Base-by-base conservation (phyloP, 2,888 invertebrate genomes). In the Drosophila subquinaria region DNA sequence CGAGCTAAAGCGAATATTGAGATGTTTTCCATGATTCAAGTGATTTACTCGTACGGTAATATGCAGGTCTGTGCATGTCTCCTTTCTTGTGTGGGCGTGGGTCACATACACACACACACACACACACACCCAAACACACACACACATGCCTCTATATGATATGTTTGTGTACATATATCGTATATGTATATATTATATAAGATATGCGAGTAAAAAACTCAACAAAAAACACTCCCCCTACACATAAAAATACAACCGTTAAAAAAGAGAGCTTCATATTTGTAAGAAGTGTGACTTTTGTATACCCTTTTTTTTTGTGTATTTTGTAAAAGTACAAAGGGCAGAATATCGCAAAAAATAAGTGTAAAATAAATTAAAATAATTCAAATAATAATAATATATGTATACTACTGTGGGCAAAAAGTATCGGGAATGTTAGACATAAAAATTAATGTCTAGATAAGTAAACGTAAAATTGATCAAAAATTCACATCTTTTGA, bases 11-110 rank as follows among this genome's bases (percentile, higher is more conserved):
- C 68, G 81, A 86, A 86, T 86, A 74, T 86, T 82, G 83, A 86
- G 81, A 83, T 81, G 60, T 73, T 73, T 69, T 63, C 66, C 45
- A 53, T 56, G 48, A 56, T 71, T 83, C 65, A 69, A 73, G 84
- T 81, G 85, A 87, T 81, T 82, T 87, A 84, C 79, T 81, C 74
- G 67, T 73, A 68, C 48, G 55, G 64, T 72, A 74, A 80, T 77
- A 60, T 86, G 63, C 75, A 86, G 53, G 71, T 64, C 59, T 40
- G 43, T 55, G 51, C 56, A 72, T 51, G 72, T 60, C 27, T 23
- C 42, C 43, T 33, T 65, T 42, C 61, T 70, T 71, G 11, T 65
- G 65, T 55, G 59, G 43, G 42, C 43, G 35, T 57, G 56, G n/a
- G 20, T 33, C 36, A 45, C 43, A 60, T 45, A 50, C 48, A 47